Base-by-base conservation (phyloP, 2,797 vertebrate genomes). In the Salmo trutta region DNA sequence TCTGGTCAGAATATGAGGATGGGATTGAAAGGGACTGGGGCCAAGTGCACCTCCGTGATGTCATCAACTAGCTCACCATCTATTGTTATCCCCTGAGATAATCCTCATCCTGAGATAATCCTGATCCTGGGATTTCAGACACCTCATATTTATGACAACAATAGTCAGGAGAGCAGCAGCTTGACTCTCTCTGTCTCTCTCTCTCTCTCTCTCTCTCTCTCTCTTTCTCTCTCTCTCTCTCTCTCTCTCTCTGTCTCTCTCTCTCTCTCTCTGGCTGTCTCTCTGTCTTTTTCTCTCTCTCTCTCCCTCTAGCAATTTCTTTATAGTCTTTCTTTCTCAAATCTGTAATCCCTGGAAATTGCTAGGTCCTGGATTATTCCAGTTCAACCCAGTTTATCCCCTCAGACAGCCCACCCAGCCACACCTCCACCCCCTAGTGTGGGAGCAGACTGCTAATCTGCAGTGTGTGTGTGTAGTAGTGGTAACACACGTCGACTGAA, bases 361-460 rank as follows among this genome's bases (percentile, higher is more conserved):
- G 17, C 2, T 77, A 91, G 91, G 86, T 91, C 86, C 77, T 71
- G 88, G 92, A 93, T 92, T 92, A 90, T 88, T 88, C 74, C 86
- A 82, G 86, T 89, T 90, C 81, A 59, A n/a, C 84, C 79, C 81
- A 82, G 87, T 90, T 92, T 84, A 90, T 89, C 88, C 84, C 19
- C 59, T 71, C 79, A 83, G 74, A 56, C 68, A n/a, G 65, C 21
- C 54, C 47, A 56, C 75, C 72, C 31, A 27, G 62, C 56, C 70
- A 33, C 66, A 10, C 53, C 76, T 3, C 85, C 83, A 83, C 86
- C 84, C 75, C 83, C 66, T 79, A 19, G 16, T 17, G 53, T 16
- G 53, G 53, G 53, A 56, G 16, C 53, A 56, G 53, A 17, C 56
- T 59, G 56, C 72, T 93, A 93, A 93, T 93, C 92, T 91, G 90